Conservation (phyloP, 2,888 invertebrate species). For the Acrobasis repandana region DNA sequence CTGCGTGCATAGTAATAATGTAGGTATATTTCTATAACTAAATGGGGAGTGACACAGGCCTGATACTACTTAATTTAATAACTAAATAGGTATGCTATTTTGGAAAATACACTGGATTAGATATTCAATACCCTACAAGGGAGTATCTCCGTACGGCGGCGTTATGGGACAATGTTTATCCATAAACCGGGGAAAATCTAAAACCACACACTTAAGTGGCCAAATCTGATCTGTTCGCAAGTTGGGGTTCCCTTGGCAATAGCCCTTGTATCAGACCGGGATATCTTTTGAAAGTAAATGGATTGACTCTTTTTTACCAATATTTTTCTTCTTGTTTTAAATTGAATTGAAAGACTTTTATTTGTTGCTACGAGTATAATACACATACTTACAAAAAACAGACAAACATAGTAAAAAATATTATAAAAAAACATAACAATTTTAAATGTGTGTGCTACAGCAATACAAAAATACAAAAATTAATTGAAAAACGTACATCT, state of each 20-base stretch:
- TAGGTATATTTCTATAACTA: too few relatives aligned
- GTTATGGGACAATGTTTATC: slow-evolving; percentile 27
- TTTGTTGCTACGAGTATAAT: too few relatives aligned
- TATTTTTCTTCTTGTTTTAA: too few relatives aligned
- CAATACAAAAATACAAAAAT: too few relatives aligned
- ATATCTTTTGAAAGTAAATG: slow-evolving; percentile 42
- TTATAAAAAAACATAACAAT: too few relatives aligned
- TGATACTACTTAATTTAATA: neutral
- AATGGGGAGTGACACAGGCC: too few relatives aligned
- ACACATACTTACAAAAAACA: too few relatives aligned
- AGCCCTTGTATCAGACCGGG: slow-evolving; percentile 30
- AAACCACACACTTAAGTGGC: slow-evolving; percentile 41
- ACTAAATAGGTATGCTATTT: neutral
- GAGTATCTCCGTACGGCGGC: neutral
- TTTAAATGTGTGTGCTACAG: too few relatives aligned
- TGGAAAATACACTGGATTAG: neutral
- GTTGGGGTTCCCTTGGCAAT: slow-evolving; percentile 38
- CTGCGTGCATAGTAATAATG: too few relatives aligned
- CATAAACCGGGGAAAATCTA: slow-evolving; percentile 34
- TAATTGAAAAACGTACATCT: too few relatives aligned
- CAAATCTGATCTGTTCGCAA: slow-evolving; percentile 47
- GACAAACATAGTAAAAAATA: too few relatives aligned
- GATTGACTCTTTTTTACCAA: slow-evolving; percentile 40
- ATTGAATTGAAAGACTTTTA: too few relatives aligned
- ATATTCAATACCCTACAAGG: neutral